Base-by-base conservation (phyloP, 1,140 invertebrate species). In the Globodera ellingtonae region DNA sequence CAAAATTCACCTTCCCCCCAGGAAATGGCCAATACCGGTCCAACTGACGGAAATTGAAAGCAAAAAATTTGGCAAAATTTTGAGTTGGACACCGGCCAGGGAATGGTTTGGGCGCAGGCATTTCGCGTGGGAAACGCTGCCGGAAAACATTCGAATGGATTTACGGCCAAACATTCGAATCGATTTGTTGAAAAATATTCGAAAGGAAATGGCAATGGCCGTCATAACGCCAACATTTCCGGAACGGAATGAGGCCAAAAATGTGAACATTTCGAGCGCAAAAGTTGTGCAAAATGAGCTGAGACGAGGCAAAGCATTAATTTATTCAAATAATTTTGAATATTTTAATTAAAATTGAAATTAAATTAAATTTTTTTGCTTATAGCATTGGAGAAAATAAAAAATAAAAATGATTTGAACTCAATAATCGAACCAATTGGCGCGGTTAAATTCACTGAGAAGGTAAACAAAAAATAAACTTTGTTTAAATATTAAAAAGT, bases 211-310 rank as follows among this genome's bases (percentile, higher is more conserved):
- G 56, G 9, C 56, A 59, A 59, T 59, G 72, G 10, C 72, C 10
- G 48, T 74, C 15, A 74, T 74, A 48, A 74, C 72, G 24, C 47
- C 72, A 5, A 59, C 72, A 74, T 74, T 52, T 46, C 72, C 72
- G 6, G 72, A 74, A 52, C 10, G 62, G 50, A 74, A 74, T 74
- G 47, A 35, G 24, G 44, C 72, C 62, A 35, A 59, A 59, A 48
- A 74, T n/a, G 62, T 74, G 35, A 74, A 74, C 62, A 35, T 35
- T n/a, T 74, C 72, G 4, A 74, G 52, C 35, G 72, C 72, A 59
- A 74, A 52, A 48, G 62, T 74, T 52, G 35, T 74, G 52, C 9
- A 47, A 74, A 13, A 74, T 44, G 72, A 74, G 50, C 44, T 74
- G 18, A 74, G 35, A 59, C 13, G 50, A 74, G 47, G 72, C 44